Evolutionary conservation across 2,888 invertebrate genomes (phyloP), one percentile per base, ranked within the genome.

Genomic region (Cryptophagus acutangulus): DNA sequence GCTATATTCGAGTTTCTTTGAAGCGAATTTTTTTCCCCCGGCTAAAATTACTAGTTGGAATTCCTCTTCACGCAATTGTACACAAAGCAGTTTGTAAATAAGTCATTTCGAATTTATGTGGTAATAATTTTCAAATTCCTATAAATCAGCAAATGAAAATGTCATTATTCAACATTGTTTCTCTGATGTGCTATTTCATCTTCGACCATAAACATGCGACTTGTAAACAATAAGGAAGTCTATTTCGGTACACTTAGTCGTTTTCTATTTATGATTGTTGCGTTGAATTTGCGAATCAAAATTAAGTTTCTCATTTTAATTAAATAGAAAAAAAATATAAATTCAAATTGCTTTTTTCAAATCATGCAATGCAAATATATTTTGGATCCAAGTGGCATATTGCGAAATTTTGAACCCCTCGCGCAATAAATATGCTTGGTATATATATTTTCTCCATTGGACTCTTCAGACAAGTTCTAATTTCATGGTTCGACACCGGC

Each of bases 401-500:
- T 52, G 49, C 49, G 50, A 51, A 51, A 51, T 48, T 48, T 38
- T 35, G 38, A 39, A 39, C 45, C 51, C 53, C 48, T 50, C 47
- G 45, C 24, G 40, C 54, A 44, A 58, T 59, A 60, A 58, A 58
- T 60, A 59, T 57, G 57, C 59, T n/a, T n/a, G n/a, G n/a, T n/a
- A n/a, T n/a, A n/a, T n/a, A n/a, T n/a, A 51, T 55, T 60, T 58
- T 58, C 62, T 60, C 58, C 57, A 59, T 64, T 53, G 59, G 58
- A 46, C 58, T 58, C 59, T 59, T 55, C 57, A 55, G 58, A 52
- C 55, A 56, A 57, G 54, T 58, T 62, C 61, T 65, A 67, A 66
- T 67, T 67, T 66, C 66, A 66, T 64, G 66, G 62, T 65, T 61
- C 59, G 57, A 62, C 63, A 62, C 61, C 59, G 61, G 57, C 58